Evolutionary conservation across 1,140 invertebrate genomes (phyloP).

Genomic region (Papilio dardanus): DNA sequence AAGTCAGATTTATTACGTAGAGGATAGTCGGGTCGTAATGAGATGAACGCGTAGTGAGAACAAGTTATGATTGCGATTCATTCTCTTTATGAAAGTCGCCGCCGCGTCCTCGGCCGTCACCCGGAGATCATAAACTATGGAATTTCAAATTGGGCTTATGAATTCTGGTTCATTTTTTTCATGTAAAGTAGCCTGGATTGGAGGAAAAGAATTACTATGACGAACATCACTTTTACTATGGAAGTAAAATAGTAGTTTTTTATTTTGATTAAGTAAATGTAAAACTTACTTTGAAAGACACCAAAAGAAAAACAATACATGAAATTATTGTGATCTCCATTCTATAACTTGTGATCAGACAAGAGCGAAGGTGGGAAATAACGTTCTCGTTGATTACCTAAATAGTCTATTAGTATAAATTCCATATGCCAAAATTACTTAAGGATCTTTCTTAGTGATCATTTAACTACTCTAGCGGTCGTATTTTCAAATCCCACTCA

Average conservation of each 20-base stretch:
- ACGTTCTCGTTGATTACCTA: no score
- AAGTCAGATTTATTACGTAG: constrained; percentile 64
- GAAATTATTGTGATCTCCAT: no score
- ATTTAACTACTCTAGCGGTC: no score
- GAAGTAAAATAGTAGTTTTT: neutral
- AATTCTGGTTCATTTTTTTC: constrained; percentile 36
- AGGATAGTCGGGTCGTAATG: constrained; percentile 55
- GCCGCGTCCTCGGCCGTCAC: neutral
- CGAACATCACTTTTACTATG: neutral
- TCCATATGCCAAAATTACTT: no score
- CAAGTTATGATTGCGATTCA: constrained; percentile 52
- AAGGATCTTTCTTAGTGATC: no score
- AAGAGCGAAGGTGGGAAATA: no score
- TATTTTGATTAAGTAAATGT: neutral
- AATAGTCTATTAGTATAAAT: no score
- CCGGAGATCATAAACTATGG: constrained; percentile 30
- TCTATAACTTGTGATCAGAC: no score
- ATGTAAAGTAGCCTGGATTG: neutral
- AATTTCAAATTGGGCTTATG: constrained; percentile 41
- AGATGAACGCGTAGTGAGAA: constrained; percentile 56
- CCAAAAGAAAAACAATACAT: no score
- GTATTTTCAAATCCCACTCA: no score
- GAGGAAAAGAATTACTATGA: neutral
- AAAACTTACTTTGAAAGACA: no score
- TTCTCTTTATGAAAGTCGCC: constrained; percentile 41